Conservation (phyloP, 2,888 invertebrate genomes). For the Catocala sponsa region DNA sequence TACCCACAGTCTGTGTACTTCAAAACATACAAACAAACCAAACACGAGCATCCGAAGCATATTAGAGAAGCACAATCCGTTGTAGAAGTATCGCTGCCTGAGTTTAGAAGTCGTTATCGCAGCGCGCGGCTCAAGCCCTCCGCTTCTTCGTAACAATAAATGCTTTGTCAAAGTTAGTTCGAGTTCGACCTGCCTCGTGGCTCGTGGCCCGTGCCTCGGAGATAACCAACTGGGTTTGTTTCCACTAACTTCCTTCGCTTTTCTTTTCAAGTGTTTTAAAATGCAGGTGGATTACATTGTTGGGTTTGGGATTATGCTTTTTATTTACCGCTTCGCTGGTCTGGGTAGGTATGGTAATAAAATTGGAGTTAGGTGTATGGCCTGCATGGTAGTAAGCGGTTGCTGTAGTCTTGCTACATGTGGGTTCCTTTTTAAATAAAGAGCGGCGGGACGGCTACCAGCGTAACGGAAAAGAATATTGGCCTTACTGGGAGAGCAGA, state of each 20-base stretch:
- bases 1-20: neutral
- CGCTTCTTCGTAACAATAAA: conserved; percentile 79
- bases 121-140: conserved; percentile 50
- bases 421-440: too few species aligned
- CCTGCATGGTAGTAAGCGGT: too few species aligned
- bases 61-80: conserved; percentile 43
- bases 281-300: conserved; percentile 14
- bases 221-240: conserved; percentile 79
- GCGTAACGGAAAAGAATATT: too few species aligned
- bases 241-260: conserved; percentile 59
- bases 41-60: conserved; percentile 39
- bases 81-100: conserved; percentile 43
- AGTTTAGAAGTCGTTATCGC: conserved; percentile 81
- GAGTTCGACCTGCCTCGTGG: conserved; percentile 51
- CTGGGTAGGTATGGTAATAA: too few species aligned
- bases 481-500: too few species aligned
- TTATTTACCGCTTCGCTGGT: too few species aligned
- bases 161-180: conserved; percentile 75
- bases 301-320: neutral
- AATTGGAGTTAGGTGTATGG: too few species aligned
- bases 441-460: too few species aligned
- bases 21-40: conserved; percentile 23
- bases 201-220: conserved; percentile 36
- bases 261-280: conserved; percentile 30
- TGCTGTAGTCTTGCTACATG: too few species aligned